Percentiles rank a stretch among this genome's conserved stretches.
These are phyloP conservation scores for Eumaeus atala DNA, from an alignment of 1,140 invertebrate genomes.

Conservation along the genomic window DNA sequence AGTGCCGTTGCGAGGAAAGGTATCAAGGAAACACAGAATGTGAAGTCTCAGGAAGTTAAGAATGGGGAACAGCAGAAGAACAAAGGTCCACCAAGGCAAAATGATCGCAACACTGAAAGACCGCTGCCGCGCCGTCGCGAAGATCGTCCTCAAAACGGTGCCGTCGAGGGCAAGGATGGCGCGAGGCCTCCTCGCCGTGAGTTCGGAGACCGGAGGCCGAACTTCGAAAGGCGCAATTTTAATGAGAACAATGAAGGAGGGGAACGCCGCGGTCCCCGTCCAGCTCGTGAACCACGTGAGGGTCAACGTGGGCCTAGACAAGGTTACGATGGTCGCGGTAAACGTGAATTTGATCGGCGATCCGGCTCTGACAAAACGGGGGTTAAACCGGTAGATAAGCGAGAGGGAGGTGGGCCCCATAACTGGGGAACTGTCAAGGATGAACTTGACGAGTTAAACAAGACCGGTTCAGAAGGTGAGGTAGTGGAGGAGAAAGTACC, in stretches of 20 bases:
- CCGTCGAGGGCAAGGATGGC: conserved; percentile 60
- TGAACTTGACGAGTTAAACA: conserved; percentile 84
- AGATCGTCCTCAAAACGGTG: conserved; percentile 60
- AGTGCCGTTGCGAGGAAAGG: conserved; percentile 74
- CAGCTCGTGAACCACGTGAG: conserved; percentile 65
- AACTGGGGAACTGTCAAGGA: conserved; percentile 97
- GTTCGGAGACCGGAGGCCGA: conserved; percentile 75
- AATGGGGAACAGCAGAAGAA: conserved; percentile 78
- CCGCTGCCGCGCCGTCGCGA: conserved; percentile 60
- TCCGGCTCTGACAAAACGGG: conserved; percentile 96
- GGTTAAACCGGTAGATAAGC: conserved; percentile 94
- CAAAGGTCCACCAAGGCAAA: conserved; percentile 54
- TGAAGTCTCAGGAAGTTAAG: conserved; percentile 79
- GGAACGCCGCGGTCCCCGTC: conserved; percentile 64
- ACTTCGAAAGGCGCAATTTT: conserved; percentile 59
- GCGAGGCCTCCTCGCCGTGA: conserved; percentile 59
- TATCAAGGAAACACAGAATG: conserved; percentile 81
- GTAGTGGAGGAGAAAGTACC: conserved; percentile 69
- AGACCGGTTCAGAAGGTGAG: conserved; percentile 70
- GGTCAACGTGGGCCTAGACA: conserved; percentile 68
- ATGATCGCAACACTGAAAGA: conserved; percentile 56
- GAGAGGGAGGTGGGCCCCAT: conserved; percentile 93
- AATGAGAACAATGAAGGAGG: conserved; percentile 70
- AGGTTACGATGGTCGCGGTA: conserved; percentile 82
- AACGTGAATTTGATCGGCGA: conserved; percentile 95